These are phyloP conservation scores for Phalacrocorax pelagicus DNA, from an alignment of 2,113 vertebrate species.

Conservation along the genomic window DNA sequence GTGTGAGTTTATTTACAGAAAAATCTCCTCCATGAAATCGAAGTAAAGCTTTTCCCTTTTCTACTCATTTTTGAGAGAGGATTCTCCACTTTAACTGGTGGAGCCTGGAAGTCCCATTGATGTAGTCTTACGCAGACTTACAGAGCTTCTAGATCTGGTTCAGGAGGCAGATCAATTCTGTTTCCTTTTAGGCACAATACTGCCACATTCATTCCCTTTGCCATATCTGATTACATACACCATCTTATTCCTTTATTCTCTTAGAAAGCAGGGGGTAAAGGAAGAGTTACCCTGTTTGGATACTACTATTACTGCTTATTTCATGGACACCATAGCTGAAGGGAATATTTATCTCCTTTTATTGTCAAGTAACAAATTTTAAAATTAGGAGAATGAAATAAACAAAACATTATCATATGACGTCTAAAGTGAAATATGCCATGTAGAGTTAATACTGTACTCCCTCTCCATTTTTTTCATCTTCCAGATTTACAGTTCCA, in stretches of 20 bases:
- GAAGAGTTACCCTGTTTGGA: not conserved
- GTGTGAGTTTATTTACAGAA: constrained; percentile 2
- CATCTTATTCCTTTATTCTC: not conserved
- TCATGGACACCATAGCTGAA: not conserved
- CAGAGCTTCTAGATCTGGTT: not conserved
- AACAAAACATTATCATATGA: not conserved
- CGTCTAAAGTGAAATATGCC: not conserved
- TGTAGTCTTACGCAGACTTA: not conserved
- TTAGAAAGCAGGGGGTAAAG: not conserved
- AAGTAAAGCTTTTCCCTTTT: not conserved
- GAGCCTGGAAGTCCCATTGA: not conserved
- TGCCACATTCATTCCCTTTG: not conserved
- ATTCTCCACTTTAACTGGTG: not conserved
- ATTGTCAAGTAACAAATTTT: not conserved
- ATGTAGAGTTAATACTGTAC: not conserved
- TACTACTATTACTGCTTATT: not conserved
- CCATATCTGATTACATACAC: not conserved
- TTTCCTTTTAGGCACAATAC: not conserved
- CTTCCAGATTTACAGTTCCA: not conserved
- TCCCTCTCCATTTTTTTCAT: not conserved
- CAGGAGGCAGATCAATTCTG: not conserved
- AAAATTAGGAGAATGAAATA: not conserved
- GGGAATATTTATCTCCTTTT: not conserved
- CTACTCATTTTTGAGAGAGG: not conserved
- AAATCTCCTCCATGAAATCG: not conserved